These are phyloP conservation scores for Amphipoea oculea DNA, from an alignment of 2,888 invertebrate species.

Conservation along the genomic window DNA sequence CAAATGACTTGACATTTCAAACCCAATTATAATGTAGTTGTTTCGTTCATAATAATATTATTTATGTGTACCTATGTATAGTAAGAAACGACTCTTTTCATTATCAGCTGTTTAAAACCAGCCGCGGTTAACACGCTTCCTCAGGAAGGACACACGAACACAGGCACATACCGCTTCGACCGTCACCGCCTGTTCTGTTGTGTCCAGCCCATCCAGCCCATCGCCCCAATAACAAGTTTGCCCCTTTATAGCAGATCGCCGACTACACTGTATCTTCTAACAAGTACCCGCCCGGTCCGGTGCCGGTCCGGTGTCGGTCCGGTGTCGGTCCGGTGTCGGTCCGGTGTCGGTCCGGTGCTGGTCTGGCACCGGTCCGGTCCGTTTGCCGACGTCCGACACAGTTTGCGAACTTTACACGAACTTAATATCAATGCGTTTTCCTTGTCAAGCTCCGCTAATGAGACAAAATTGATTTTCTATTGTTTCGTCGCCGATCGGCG, in stretches of 20 bases:
- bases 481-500: too few relatives aligned
- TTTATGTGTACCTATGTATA: too few relatives aligned
- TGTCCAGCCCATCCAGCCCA: neutral
- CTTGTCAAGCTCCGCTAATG: too few relatives aligned
- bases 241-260: neutral
- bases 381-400: conserved; percentile 6
- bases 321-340: neutral
- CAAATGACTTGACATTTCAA: neutral
- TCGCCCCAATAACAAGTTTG: conserved; percentile 35
- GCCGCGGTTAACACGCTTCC: too few relatives aligned
- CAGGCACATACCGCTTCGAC: neutral
- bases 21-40: neutral
- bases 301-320: neutral
- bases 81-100: neutral
- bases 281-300: neutral
- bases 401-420: conserved; percentile 25
- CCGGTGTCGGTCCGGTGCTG: too few relatives aligned
- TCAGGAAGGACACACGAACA: neutral
- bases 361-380: neutral
- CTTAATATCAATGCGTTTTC: conserved; percentile 4
- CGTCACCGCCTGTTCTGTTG: neutral
- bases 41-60: neutral
- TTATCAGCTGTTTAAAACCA: neutral
- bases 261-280: conserved; percentile 43
- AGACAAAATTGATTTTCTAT: too few relatives aligned